Evolutionary conservation across 1,140 invertebrate genomes (phyloP), one percentile per base, ranked within the genome.

Genomic region (Streblospio benedicti): DNA sequence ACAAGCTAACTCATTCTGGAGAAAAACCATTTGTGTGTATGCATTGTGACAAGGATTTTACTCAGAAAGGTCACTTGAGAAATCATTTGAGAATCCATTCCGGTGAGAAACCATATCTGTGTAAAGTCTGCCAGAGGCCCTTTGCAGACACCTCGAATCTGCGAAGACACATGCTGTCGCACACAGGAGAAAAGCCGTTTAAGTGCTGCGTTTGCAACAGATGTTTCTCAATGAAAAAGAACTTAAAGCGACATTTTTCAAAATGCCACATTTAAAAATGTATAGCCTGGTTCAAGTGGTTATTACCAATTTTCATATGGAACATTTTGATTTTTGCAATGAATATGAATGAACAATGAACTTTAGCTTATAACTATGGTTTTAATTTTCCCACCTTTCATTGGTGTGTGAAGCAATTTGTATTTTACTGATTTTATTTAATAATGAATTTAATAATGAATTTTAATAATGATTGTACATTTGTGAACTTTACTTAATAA

Each of bases 71-170:
- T n/a, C 27, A n/a, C n/a, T 18, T 47, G 18, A 52, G 50, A 31
- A 52, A 31, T 52, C 55, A 57, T 31, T 27, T 25, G n/a, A 14
- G 55, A 16, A 57, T 31, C 18, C 55, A 57, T 43, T 44, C 20
- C 23, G 55, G 55, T 14, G 41, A 44, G 14, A 57, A 57, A 38
- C 55, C 55, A 12, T 57, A 57, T 31, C n/a, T 23, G 3, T 57
- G 55, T 31, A 12, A 38, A 18, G 47, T 35, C 16, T 57, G 55
- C 35, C 35, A 38, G 20, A 30, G 35, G n/a, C 35, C 43, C 27
- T 57, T 57, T 44, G 35, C 55, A 23, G 55, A 27, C 35, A 38
- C 30, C 38, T 57, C 55, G 3, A 57, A 57, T 25, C 55, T 57
- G 16, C 43, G 20, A 20, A 57, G 47, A 28, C 55, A 57, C 41